phyloP scores from a whole-genome alignment of 2,888 invertebrate species.

The Amphipoea oculea region DNA sequence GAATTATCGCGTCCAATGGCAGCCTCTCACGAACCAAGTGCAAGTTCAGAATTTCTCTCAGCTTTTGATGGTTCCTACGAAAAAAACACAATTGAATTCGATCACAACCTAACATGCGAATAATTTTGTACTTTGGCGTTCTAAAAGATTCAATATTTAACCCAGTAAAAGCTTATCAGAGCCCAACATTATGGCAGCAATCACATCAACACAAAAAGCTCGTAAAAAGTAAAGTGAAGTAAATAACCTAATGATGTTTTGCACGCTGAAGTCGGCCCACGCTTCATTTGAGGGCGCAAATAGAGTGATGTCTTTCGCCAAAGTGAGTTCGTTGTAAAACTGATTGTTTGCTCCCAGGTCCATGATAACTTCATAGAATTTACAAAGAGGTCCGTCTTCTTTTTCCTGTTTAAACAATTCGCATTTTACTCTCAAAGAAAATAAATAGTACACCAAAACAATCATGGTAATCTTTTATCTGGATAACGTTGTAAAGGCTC shows the following conservation, averaged over 20 bases:
- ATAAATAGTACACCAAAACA: constrained; percentile 48
- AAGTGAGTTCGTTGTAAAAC: constrained; percentile 93
- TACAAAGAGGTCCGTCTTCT: constrained; percentile 92
- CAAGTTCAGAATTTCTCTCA: constrained; percentile 94
- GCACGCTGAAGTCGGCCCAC: constrained; percentile 94
- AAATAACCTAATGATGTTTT: constrained; percentile 91
- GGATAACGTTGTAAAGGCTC: constrained; percentile 51
- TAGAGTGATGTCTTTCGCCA: constrained; percentile 94
- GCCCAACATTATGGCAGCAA: constrained; percentile 36
- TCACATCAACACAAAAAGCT: constrained; percentile 55
- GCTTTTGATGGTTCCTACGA: constrained; percentile 92
- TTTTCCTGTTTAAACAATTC: constrained; percentile 79
- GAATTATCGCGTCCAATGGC: constrained; percentile 93
- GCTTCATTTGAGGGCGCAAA: constrained; percentile 98
- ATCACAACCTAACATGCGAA: background rate
- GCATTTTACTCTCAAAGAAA: constrained; percentile 49
- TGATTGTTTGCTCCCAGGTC: constrained; percentile 93
- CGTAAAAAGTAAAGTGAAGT: constrained; percentile 46
- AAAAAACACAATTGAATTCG: constrained; percentile 8
- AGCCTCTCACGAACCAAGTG: constrained; percentile 95
- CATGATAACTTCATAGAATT: constrained; percentile 95
- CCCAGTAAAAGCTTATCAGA: constrained; percentile 29
- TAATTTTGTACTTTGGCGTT: constrained; percentile 5
- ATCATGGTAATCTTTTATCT: constrained; percentile 58
- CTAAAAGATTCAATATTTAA: constrained; percentile 19